phyloP scores from a whole-genome alignment of 1,140 invertebrate genomes.

The Lepidotrigona ventralis region DNA sequence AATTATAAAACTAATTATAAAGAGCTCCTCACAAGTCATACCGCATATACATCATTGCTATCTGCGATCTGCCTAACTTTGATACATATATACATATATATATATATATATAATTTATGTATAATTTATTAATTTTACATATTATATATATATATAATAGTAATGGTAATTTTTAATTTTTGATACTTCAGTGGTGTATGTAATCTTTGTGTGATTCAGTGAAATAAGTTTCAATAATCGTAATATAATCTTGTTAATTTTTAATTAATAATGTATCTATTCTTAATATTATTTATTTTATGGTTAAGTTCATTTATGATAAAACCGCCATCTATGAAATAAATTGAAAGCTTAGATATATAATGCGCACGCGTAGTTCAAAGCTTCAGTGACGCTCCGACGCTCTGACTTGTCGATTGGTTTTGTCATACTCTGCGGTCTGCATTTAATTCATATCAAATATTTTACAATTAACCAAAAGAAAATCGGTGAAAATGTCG shows the following conservation, averaged over 20 bases:
- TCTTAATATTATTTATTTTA: constrained; percentile 13
- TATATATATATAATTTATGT: background rate
- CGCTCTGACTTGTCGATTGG: constrained; percentile 63
- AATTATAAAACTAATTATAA: too few relatives aligned
- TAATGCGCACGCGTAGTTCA: constrained; percentile 53
- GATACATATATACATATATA: background rate
- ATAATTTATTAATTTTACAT: too few relatives aligned
- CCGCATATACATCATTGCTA: too few relatives aligned
- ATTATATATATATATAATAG: background rate
- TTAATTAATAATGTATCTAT: background rate
- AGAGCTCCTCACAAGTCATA: too few relatives aligned
- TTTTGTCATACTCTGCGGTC: constrained; percentile 68
- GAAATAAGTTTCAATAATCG: background rate
- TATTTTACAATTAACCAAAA: constrained; percentile 59
- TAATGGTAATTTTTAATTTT: background rate
- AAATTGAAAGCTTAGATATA: background rate
- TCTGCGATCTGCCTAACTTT: too few relatives aligned
- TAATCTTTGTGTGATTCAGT: too few relatives aligned
- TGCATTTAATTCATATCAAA: constrained; percentile 65
- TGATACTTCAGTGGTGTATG: background rate
- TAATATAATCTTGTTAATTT: background rate
- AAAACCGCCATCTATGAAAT: constrained; percentile 5
- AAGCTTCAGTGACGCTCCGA: constrained; percentile 64
- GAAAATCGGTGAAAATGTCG: constrained; percentile 79
- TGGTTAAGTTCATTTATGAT: background rate